These are phyloP conservation scores for Theropithecus gelada DNA, from an alignment of 2,113 vertebrate species.

Conservation along the genomic window DNA sequence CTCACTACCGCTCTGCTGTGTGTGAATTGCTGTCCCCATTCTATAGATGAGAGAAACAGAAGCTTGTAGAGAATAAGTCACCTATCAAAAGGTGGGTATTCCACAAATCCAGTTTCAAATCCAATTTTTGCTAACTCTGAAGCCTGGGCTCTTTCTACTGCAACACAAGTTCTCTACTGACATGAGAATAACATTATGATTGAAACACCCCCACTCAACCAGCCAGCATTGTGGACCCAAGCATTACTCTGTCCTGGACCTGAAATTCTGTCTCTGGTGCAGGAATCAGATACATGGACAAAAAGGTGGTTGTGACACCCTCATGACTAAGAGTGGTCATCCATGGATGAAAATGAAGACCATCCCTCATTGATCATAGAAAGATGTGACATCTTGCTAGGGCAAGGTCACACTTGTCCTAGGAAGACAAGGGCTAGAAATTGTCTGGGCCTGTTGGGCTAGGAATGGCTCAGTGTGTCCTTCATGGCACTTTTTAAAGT, in stretches of 20 bases:
- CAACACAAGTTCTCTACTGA: background rate
- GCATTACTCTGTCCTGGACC: background rate
- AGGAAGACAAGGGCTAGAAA: background rate
- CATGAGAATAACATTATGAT: background rate
- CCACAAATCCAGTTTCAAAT: background rate
- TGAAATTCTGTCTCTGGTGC: background rate
- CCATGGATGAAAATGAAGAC: background rate
- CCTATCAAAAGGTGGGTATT: background rate
- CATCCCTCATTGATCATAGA: background rate
- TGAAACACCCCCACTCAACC: background rate
- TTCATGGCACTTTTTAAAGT: background rate
- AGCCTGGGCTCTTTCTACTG: background rate
- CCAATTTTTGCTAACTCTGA: background rate
- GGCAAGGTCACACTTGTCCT: background rate
- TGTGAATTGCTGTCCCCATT: fast-evolving
- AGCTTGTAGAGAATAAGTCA: background rate
- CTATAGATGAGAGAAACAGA: background rate
- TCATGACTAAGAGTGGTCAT: background rate
- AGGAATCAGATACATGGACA: background rate
- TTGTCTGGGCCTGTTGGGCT: background rate
- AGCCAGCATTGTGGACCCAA: background rate
- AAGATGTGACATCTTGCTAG: background rate
- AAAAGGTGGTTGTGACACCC: background rate
- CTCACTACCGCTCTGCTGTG: background rate
- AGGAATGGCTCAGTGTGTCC: background rate